Percentiles rank a stretch among this genome's conserved stretches.
Evolutionary conservation across 2,113 vertebrate genomes (phyloP).

Genomic region (Vulpes ferrilata): DNA sequence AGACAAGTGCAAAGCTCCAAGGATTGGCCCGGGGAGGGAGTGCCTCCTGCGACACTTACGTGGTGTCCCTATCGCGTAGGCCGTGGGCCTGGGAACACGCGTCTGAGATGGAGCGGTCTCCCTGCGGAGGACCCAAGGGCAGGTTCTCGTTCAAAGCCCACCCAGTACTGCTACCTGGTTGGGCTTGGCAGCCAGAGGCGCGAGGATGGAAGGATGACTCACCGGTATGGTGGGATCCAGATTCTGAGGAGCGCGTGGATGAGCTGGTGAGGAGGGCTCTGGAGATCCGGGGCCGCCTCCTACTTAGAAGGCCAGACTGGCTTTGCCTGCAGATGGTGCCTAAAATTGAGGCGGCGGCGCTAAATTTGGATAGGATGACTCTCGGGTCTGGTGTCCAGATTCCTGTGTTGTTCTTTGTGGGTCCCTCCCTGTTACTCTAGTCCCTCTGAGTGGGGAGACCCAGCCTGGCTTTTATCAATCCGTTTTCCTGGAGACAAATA

Average conservation of each 20-base stretch:
- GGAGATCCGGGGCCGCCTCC: neutral
- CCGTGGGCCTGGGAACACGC: neutral
- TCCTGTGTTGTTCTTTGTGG: neutral
- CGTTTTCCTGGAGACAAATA: slow-evolving; percentile 36
- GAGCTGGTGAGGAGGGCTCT: neutral
- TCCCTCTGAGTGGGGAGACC: neutral
- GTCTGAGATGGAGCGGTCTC: neutral
- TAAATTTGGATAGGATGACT: slow-evolving; percentile 13
- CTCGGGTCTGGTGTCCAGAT: neutral
- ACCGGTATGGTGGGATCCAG: neutral
- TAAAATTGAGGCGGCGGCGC: neutral
- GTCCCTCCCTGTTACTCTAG: neutral
- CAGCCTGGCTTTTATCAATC: neutral
- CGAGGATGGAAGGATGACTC: neutral
- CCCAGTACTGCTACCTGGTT: neutral
- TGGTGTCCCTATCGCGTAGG: neutral
- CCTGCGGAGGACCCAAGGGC: neutral
- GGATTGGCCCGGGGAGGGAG: neutral
- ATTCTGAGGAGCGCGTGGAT: neutral
- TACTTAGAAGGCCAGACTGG: neutral
- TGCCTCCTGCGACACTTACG: neutral
- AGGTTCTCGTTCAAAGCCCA: neutral
- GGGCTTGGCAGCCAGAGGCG: neutral
- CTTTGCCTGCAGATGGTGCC: neutral
- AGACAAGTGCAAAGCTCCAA: neutral